phyloP scores from a whole-genome alignment of 92 coral and sea anemone species.

The Porites cylindrica region DNA sequence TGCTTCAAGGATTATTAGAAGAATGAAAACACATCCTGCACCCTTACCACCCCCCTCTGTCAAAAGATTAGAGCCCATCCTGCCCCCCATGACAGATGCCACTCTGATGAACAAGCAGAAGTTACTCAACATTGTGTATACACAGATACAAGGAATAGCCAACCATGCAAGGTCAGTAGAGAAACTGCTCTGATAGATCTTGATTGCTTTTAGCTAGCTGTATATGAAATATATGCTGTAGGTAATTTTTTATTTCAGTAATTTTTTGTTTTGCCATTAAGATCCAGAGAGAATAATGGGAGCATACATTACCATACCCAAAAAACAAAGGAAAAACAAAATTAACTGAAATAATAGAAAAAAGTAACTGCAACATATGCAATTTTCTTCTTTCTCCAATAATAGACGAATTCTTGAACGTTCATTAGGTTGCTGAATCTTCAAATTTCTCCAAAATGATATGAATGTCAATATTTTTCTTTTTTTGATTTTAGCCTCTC shows the following conservation, averaged over 20 bases:
- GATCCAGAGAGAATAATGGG: too few relatives aligned
- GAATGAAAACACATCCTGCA: constrained; percentile 76
- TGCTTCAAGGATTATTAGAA: constrained; percentile 81
- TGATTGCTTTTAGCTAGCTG: not conserved
- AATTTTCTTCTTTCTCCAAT: too few relatives aligned
- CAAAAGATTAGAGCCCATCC: constrained; percentile 71
- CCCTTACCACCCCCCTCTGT: constrained; percentile 91
- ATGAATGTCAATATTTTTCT: too few relatives aligned
- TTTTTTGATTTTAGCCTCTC: too few relatives aligned
- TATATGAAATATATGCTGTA: not conserved
- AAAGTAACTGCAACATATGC: too few relatives aligned
- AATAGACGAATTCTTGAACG: too few relatives aligned
- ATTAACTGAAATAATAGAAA: too few relatives aligned
- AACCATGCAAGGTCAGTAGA: constrained; percentile 86
- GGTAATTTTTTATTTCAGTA: not conserved
- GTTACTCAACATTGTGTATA: constrained; percentile 73
- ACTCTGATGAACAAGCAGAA: constrained; percentile 86
- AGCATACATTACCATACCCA: too few relatives aligned
- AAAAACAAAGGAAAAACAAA: too few relatives aligned
- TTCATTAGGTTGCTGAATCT: too few relatives aligned
- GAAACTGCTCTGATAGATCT: not conserved
- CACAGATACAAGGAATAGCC: constrained; percentile 79
- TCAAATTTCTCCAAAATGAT: too few relatives aligned
- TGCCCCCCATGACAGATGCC: constrained; percentile 86
- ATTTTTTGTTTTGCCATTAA: not conserved